Conservation (phyloP, 2,888 invertebrate genomes). For the Archaeoteleia sp. region DNA sequence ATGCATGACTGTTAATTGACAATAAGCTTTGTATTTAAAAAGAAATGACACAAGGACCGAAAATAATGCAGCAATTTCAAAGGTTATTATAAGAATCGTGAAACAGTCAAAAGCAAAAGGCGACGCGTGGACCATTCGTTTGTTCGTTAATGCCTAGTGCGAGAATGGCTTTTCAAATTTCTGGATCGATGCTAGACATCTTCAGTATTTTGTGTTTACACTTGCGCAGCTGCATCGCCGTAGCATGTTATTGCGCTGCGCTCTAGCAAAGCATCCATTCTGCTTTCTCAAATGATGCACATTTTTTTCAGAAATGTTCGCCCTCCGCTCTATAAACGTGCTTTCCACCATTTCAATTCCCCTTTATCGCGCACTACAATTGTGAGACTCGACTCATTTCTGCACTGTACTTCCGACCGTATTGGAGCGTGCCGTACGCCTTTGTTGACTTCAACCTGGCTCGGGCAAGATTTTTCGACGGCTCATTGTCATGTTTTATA, state of each 20-base stretch:
- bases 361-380: slow-evolving; percentile 24
- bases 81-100: no score
- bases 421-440: slow-evolving; percentile 9
- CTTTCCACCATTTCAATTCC: slow-evolving; percentile 19
- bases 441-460: slow-evolving; percentile 10
- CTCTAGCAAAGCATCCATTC: slow-evolving; percentile 22
- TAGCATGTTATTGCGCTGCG: slow-evolving; percentile 29
- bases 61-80: no score
- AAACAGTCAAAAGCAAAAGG: no score
- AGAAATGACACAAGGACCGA: no score
- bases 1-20: no score
- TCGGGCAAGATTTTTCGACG: slow-evolving; percentile 11
- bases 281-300: slow-evolving; percentile 15
- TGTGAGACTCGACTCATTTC: slow-evolving; percentile 26
- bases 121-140: background rate
- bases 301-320: slow-evolving; percentile 14
- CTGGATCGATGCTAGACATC: slow-evolving; percentile 44
- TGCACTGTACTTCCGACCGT: slow-evolving; percentile 26
- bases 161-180: slow-evolving; percentile 28
- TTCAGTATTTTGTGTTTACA: slow-evolving; percentile 40
- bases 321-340: slow-evolving; percentile 7
- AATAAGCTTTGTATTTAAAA: no score
- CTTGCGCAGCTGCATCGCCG: slow-evolving; percentile 45
- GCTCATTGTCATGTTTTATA: slow-evolving; percentile 6
- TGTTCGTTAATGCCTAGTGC: slow-evolving; percentile 18